These are phyloP conservation scores for Eumacrocentrus americanus DNA, from an alignment of 2,888 invertebrate genomes.

Conservation along the genomic window DNA sequence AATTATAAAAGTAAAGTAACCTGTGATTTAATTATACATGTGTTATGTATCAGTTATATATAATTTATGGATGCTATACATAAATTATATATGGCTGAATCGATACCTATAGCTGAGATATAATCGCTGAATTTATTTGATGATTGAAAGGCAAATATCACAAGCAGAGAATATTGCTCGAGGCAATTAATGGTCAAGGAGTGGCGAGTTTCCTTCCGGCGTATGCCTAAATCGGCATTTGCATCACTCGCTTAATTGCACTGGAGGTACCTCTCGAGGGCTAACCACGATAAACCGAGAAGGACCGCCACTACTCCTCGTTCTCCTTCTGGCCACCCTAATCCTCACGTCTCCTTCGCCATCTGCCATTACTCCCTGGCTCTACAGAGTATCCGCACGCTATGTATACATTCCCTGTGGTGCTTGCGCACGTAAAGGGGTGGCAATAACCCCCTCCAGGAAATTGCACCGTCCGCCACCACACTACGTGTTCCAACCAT, in stretches of 20 bases:
- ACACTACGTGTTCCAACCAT: conserved; percentile 26
- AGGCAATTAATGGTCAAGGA: background rate
- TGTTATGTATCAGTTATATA: no score
- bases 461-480: conserved; percentile 33
- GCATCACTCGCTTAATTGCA: conserved; percentile 38
- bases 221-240: conserved; percentile 9
- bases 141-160: no score
- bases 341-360: conserved; percentile 29
- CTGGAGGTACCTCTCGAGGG: conserved; percentile 36
- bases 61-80: no score
- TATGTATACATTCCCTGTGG: conserved; percentile 5
- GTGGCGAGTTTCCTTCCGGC: background rate
- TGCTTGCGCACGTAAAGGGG: conserved; percentile 28
- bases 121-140: no score
- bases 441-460: conserved; percentile 33
- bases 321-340: conserved; percentile 24
- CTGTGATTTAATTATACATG: no score
- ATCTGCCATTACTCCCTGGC: conserved; percentile 29
- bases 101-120: no score
- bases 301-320: conserved; percentile 7
- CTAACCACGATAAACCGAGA: conserved; percentile 35
- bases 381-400: conserved; percentile 22
- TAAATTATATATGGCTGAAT: no score
- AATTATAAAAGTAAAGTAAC: no score
- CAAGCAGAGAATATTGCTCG: conserved; percentile 6